A percentile compares a stretch with the other conserved stretches of the same genome.
Evolutionary conservation across 1,140 invertebrate genomes (phyloP).

Genomic region (Calosoma granatense): DNA sequence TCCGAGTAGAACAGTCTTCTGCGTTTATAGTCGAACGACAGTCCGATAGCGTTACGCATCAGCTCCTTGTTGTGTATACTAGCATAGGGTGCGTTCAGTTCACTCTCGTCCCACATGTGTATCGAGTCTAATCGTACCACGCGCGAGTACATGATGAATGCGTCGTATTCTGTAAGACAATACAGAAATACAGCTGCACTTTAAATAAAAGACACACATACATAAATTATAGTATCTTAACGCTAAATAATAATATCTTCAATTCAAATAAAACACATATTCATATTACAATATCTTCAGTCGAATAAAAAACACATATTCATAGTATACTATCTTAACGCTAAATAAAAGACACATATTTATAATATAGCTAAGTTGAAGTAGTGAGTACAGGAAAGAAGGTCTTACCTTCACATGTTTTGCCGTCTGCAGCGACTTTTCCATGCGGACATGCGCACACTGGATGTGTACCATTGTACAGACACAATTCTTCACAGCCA

Average conservation of each 20-base stretch:
- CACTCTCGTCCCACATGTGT: conserved; percentile 55
- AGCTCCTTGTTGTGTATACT: conserved; percentile 57
- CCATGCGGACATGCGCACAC: conserved; percentile 69
- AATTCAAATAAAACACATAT: too few species aligned
- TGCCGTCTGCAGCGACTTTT: conserved; percentile 48
- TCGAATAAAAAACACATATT: too few species aligned
- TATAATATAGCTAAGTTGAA: too few species aligned
- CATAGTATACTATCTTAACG: too few species aligned
- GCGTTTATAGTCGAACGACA: conserved; percentile 65
- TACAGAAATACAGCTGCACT: too few species aligned
- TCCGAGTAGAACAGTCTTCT: conserved; percentile 76
- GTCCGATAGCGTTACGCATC: conserved; percentile 75
- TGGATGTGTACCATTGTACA: conserved; percentile 57
- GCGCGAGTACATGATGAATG: conserved; percentile 66
- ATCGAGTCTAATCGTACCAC: conserved; percentile 66
- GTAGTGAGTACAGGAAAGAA: too few species aligned
- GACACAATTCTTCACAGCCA: conserved; percentile 62
- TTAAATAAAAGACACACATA: conserved; percentile 10
- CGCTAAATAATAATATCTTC: too few species aligned
- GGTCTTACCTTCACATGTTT: conserved; percentile 53
- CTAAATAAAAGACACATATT: too few species aligned
- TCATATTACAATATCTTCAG: too few species aligned
- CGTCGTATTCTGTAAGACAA: conserved; percentile 64
- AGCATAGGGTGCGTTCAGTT: conserved; percentile 65
- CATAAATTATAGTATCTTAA: too few species aligned